Base-by-base conservation (phyloP, 2,888 invertebrate genomes). In the Orthosia gracilis region DNA sequence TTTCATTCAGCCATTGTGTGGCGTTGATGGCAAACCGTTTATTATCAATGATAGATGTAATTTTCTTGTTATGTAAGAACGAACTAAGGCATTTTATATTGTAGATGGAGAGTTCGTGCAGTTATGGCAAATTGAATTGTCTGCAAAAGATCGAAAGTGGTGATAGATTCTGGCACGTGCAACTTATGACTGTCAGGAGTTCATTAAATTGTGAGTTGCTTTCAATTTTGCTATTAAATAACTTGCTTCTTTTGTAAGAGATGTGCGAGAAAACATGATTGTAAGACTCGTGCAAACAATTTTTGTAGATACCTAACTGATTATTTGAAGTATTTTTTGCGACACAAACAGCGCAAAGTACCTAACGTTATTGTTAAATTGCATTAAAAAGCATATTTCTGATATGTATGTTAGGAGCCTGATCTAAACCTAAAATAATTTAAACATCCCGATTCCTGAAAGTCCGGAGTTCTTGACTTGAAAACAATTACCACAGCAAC, bases 1-100 rank as follows among this genome's bases (percentile, higher is more conserved):
- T 85, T 89, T 82, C 80, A 84, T 87, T 89, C 80, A 76, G 73
- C 79, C 82, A 85, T 87, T 86, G 85, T 89, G 84, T 85, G 83
- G 84, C 80, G 76, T 84, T 88, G 87, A 88, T 71, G 75, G 40
- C 67, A 66, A 78, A 74, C 74, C 65, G 71, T 76, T 88, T 77
- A 82, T 85, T 87, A 83, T 78, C 59, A 78, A 54, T 78, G 70
- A 83, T 80, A 69, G 65, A 74, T 78, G 74, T 85, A 74, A 82
- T 82, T 88, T 81, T 74, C 57, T 57, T 54, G 74, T 88, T 85
- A 80, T 67, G 80, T 85, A 86, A 86, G 65, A 73, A 76, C 72
- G 63, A 78, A 72, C 40, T 70, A 57, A 57, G 61, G 69, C 17
- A 23, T 85, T 81, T 79, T 73, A 63, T 50, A 77, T 85, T 66